phyloP scores from a whole-genome alignment of 2,797 vertebrate genomes.

The Tachyglossus aculeatus region DNA sequence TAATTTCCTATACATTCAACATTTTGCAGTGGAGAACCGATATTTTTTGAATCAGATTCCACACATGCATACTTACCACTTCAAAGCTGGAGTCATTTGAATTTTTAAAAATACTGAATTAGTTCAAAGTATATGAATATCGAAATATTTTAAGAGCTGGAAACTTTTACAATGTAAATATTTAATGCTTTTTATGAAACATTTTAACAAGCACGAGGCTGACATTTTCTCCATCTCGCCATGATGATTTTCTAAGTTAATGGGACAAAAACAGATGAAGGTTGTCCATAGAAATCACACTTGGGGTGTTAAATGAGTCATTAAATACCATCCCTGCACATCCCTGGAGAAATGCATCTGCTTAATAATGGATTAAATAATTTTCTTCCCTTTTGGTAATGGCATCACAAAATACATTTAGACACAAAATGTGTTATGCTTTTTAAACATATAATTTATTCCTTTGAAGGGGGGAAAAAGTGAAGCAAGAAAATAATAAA shows the following conservation, averaged over 20 bases:
- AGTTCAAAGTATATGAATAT: neutral
- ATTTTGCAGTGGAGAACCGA: too few relatives aligned
- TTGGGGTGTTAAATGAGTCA: neutral
- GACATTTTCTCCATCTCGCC: neutral
- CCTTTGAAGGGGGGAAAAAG: neutral
- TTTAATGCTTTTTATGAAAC: conserved; percentile 9
- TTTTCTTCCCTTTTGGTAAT: neutral
- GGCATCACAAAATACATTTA: conserved; percentile 23
- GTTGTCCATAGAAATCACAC: neutral
- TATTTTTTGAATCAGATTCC: too few relatives aligned
- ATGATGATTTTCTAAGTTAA: neutral
- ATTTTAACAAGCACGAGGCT: neutral
- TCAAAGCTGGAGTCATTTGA: too few relatives aligned
- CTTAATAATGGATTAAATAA: conserved; percentile 19
- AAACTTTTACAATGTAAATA: conserved; percentile 17
- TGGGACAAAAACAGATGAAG: conserved; percentile 9
- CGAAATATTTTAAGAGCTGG: neutral
- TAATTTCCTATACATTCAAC: too few relatives aligned
- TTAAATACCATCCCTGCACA: conserved; percentile 1
- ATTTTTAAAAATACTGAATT: too few relatives aligned
- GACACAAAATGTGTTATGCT: conserved; percentile 3
- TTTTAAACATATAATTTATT: conserved; percentile 13
- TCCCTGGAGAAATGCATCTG: neutral
- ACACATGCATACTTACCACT: too few relatives aligned
- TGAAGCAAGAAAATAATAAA: neutral